Percentiles rank a stretch among this genome's conserved stretches.
Conservation (phyloP, 1,140 invertebrate species). For the Trachymyrmex cornetzi region DNA sequence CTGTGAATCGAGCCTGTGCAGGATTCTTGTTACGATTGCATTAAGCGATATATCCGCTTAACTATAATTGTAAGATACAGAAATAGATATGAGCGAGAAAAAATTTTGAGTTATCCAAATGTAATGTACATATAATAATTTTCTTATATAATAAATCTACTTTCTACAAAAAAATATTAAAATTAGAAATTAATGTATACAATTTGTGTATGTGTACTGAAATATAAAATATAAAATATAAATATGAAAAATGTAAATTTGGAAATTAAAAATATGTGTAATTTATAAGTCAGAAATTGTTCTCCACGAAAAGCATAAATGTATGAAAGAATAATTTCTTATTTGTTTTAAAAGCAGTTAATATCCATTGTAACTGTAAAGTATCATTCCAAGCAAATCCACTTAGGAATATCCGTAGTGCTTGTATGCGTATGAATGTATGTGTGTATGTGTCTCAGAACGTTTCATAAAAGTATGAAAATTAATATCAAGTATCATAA, state of each 20-base stretch:
- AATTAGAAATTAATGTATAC: neutral
- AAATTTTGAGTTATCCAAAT: neutral
- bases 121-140: neutral
- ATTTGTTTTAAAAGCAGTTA: neutral
- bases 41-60: neutral
- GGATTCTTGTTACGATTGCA: slow-evolving; percentile 44
- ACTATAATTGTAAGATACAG: slow-evolving; percentile 1
- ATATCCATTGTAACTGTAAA: slow-evolving; percentile 31
- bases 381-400: slow-evolving; percentile 38
- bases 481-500: slow-evolving; percentile 8
- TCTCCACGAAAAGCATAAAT: neutral
- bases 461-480: slow-evolving; percentile 21
- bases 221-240: neutral
- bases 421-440: too few relatives aligned
- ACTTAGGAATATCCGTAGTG: slow-evolving; percentile 3
- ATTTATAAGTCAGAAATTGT: neutral
- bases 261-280: neutral
- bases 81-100: neutral
- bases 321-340: neutral
- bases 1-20: slow-evolving; percentile 42
- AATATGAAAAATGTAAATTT: neutral
- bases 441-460: too few relatives aligned
- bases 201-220: neutral
- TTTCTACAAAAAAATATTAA: neutral
- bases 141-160: too few relatives aligned